Evolutionary conservation across 2,888 invertebrate genomes (phyloP), one percentile per base, ranked within the genome.

Genomic region (Alitta virens): DNA sequence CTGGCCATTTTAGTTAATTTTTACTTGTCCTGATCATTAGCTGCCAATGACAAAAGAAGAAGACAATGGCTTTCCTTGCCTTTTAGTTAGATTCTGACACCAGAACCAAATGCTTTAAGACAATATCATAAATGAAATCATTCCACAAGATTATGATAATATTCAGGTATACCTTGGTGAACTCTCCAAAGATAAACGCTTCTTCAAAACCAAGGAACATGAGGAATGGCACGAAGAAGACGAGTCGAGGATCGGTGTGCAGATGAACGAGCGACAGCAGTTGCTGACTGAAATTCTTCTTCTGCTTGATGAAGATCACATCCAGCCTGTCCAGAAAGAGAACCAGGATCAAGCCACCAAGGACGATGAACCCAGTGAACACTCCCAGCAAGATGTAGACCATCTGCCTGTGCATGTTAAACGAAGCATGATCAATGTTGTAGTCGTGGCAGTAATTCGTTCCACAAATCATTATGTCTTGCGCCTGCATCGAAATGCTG

Each of bases 111-210:
- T n/a, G n/a, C n/a, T n/a, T n/a, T n/a, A n/a, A n/a, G n/a, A n/a
- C n/a, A n/a, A n/a, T n/a, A n/a, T n/a, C n/a, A n/a, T n/a, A n/a
- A n/a, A n/a, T n/a, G n/a, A n/a, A n/a, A n/a, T n/a, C n/a, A n/a
- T n/a, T n/a, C 23, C 2, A 23, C 5, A 43, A 42, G 16, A 42
- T 24, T 16, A 56, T n/a, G 26, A 56, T 3, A 18, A 3, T 24
- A 56, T 18, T 7, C 3, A 2, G 21, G n/a, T 52, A 27, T 69
- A 77, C 78, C 74, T 74, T 75, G 33, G 74, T 68, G 14, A 76
- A 68, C 56, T 78, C 78, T 3, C 75, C 78, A 55, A 73, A 71
- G n/a, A 76, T 71, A 59, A 77, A 79, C 52, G 73, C 74, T 61
- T 74, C 70, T 60, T 75, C 69, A 60, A 78, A 68, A 43, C 70